Evolutionary conservation across 2,888 invertebrate genomes (phyloP).

Genomic region (Kryphioiulus occultus): DNA sequence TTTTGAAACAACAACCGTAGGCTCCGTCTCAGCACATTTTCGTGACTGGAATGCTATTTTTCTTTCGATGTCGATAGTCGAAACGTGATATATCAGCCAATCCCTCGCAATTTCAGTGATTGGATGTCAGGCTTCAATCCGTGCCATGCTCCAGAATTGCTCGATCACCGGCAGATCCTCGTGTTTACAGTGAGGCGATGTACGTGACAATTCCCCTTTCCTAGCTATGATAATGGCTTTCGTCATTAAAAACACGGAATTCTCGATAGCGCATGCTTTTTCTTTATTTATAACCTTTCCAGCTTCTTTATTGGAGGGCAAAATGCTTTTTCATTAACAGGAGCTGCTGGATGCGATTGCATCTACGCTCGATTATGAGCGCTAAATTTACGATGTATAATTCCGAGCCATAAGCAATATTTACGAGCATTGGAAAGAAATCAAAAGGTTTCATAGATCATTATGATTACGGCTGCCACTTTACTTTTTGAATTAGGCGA

Average conservation of each 20-base stretch:
- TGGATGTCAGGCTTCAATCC: too few relatives aligned
- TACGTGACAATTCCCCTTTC: background rate
- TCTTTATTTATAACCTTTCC: background rate
- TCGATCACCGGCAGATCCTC: background rate
- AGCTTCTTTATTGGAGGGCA: background rate
- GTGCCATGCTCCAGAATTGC: too few relatives aligned
- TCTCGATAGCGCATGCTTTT: background rate
- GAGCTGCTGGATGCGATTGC: background rate
- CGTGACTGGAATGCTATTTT: too few relatives aligned
- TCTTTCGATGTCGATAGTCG: too few relatives aligned
- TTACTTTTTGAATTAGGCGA: background rate
- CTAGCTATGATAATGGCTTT: background rate
- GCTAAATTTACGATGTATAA: background rate
- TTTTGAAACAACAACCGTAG: too few relatives aligned
- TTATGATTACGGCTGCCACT: conserved; percentile 5
- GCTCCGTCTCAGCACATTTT: too few relatives aligned
- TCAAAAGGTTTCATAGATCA: conserved; percentile 4
- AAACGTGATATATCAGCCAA: too few relatives aligned
- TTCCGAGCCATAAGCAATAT: background rate
- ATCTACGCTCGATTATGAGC: background rate
- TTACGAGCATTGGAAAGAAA: conserved; percentile 5
- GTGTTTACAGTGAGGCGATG: background rate
- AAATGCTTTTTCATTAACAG: conserved; percentile 5
- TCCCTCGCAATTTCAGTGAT: too few relatives aligned
- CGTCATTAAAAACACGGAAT: conserved; percentile 5